These are phyloP conservation scores for Poeciliopsis infans DNA, from an alignment of 2,797 vertebrate species.

Conservation along the genomic window DNA sequence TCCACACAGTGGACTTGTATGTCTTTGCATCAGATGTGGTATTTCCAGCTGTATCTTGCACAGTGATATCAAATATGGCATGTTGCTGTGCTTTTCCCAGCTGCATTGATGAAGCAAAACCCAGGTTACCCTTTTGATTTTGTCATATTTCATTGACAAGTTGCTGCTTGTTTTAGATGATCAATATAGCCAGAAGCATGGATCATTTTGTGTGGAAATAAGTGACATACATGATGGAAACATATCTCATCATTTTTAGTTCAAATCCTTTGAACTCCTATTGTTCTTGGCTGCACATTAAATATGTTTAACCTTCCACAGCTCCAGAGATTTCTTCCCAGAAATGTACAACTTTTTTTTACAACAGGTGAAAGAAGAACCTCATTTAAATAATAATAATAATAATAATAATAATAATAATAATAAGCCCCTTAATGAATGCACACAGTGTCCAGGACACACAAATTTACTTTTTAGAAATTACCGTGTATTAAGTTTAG, in stretches of 20 bases:
- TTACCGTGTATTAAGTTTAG: not conserved
- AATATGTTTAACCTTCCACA: not conserved
- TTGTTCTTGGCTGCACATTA: not conserved
- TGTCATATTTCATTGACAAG: not conserved
- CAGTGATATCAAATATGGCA: not conserved
- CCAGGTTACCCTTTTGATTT: not conserved
- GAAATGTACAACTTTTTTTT: not conserved
- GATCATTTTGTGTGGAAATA: not conserved
- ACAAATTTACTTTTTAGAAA: not conserved
- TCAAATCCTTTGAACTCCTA: not conserved
- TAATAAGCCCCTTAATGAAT: not conserved
- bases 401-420: not conserved
- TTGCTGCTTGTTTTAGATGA: not conserved
- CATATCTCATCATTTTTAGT: not conserved
- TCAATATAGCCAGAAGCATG: not conserved
- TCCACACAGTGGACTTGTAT: not conserved
- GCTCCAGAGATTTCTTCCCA: not conserved
- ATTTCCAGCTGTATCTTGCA: not conserved
- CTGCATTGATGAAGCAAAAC: not conserved
- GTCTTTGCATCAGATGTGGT: not conserved
- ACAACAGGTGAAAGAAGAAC: not conserved
- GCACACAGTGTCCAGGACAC: not conserved
- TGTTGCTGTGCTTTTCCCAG: not conserved
- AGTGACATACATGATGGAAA: not conserved
- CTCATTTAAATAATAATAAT: too few relatives aligned